A percentile compares a stretch with the other conserved stretches of the same genome.
Evolutionary conservation across 2,797 vertebrate species (phyloP).

Genomic region (Kryptopterus vitreolus): DNA sequence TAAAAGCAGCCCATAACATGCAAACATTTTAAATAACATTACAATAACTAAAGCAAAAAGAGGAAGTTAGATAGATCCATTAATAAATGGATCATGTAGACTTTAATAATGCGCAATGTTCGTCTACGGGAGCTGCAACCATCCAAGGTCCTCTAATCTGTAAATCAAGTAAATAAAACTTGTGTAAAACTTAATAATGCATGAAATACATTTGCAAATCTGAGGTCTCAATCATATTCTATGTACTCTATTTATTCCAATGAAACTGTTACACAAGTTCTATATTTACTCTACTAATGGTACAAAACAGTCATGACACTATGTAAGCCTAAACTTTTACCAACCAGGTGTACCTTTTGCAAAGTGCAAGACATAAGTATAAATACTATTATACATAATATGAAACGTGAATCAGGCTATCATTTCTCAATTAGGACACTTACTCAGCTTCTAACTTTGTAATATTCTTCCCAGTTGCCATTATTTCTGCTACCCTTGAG

Average conservation of each 20-base stretch:
- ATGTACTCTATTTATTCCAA: no score
- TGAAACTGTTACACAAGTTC: no score
- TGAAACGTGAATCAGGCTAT: not conserved
- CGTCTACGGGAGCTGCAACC: conserved; percentile 66
- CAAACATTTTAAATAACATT: not conserved
- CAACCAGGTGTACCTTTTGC: not conserved
- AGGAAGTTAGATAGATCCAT: not conserved
- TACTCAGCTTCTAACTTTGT: conserved; percentile 83
- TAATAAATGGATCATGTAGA: not conserved
- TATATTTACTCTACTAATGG: not conserved
- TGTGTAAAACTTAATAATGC: conserved; percentile 22
- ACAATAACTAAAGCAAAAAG: not conserved
- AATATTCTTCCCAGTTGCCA: conserved; percentile 72
- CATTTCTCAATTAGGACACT: conserved; percentile 58
- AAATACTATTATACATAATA: not conserved
- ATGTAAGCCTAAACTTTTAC: not conserved
- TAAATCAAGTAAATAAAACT: conserved; percentile 37
- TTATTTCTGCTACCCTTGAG: conserved; percentile 76
- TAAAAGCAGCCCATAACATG: not conserved
- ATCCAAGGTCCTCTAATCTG: conserved; percentile 75
- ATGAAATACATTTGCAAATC: not conserved
- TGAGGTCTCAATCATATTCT: not conserved
- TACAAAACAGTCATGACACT: not conserved
- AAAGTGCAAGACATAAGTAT: not conserved
- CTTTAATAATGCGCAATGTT: not conserved